A percentile compares a stretch with the other conserved stretches of the same genome.
Evolutionary conservation across 2,888 invertebrate species (phyloP).

Genomic region (Rutpela maculata): DNA sequence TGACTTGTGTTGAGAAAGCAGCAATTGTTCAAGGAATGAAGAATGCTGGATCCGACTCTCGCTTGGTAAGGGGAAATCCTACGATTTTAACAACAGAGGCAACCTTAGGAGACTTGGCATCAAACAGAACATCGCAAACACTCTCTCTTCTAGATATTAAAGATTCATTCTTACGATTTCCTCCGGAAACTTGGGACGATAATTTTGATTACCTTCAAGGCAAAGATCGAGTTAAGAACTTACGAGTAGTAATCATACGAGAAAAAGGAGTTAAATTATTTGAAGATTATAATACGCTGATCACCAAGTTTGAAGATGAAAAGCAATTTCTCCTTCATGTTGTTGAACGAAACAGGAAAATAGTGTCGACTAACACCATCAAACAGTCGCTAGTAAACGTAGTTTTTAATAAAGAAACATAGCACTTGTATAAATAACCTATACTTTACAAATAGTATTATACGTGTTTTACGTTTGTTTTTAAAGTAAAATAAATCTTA

Average conservation of each 20-base stretch:
- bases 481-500: background rate
- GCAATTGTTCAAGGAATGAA: background rate
- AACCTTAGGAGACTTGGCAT: background rate
- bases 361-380: too few relatives aligned
- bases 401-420: too few relatives aligned
- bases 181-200: conserved; percentile 10
- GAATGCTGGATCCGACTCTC: background rate
- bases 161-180: conserved; percentile 7
- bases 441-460: background rate
- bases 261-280: conserved; percentile 2
- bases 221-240: background rate
- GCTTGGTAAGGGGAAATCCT: background rate
- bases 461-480: background rate
- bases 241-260: background rate
- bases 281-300: background rate
- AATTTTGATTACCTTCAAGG: conserved; percentile 7
- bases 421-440: too few relatives aligned
- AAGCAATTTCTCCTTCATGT: background rate
- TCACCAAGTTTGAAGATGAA: background rate
- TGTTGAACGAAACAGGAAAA: background rate
- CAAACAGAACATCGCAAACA: background rate
- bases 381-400: too few relatives aligned
- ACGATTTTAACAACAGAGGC: background rate
- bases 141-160: conserved; percentile 8
- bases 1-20: background rate